Conservation (phyloP, 2,797 vertebrate species). For the Pseudomugil gertrudae region DNA sequence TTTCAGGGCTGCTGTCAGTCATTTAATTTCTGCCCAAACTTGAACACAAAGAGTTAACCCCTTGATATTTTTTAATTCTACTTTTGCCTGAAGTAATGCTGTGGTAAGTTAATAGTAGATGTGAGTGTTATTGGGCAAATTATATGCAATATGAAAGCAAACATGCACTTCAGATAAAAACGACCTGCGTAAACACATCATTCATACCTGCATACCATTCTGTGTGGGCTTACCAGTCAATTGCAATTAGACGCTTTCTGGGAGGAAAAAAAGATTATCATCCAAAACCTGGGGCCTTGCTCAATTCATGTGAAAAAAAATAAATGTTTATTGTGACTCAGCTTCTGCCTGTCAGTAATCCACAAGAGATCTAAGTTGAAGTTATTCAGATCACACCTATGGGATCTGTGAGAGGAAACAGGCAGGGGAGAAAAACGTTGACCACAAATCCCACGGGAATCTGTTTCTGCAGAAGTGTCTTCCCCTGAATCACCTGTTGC, state of each 20-base stretch:
- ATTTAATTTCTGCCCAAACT: conserved; percentile 39
- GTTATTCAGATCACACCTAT: conserved; percentile 69
- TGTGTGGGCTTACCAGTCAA: conserved; percentile 82
- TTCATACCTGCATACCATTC: conserved; percentile 77
- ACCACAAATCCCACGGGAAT: conserved; percentile 75
- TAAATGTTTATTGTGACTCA: conserved; percentile 65
- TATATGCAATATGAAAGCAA: conserved; percentile 82
- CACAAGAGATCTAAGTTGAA: conserved; percentile 61
- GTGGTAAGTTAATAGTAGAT: conserved; percentile 78
- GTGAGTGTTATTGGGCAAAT: conserved; percentile 82
- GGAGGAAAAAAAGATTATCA: conserved; percentile 81
- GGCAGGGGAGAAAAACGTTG: conserved; percentile 37
- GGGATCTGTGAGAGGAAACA: conserved; percentile 73
- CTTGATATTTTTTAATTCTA: conserved; percentile 29
- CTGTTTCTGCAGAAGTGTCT: conserved; percentile 46
- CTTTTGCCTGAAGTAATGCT: conserved; percentile 58
- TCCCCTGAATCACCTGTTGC: conserved; percentile 75
- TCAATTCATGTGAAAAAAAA: conserved; percentile 64
- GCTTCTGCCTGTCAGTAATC: conserved; percentile 70
- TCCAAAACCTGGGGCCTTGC: conserved; percentile 70
- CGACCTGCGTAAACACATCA: conserved; percentile 78
- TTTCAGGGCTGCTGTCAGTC: conserved; percentile 14
- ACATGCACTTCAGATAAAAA: conserved; percentile 77
- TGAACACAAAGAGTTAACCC: conserved; percentile 60
- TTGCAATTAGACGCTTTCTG: conserved; percentile 79